Base-by-base conservation (phyloP, 1,140 invertebrate species). In the Pogonomyrmex californicus region DNA sequence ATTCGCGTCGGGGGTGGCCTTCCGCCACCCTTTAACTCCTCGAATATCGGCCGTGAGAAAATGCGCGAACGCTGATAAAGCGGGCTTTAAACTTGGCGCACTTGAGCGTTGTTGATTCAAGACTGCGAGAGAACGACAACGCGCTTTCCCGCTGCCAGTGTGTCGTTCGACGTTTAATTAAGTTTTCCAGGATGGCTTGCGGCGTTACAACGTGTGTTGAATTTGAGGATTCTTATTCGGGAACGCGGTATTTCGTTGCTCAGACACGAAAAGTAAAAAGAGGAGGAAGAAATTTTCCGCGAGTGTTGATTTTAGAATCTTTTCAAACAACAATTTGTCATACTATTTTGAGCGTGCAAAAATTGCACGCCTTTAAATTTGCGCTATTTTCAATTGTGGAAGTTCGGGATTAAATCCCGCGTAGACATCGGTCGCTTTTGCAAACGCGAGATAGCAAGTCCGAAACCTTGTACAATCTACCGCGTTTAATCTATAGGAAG, bases 401-500 rank as follows among this genome's bases (percentile, higher is more conserved):
- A 38, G 33, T 66, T 82, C 9, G 36, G n/a, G 36, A 23, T 63
- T 68, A 54, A 51, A 70, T 87, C 62, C n/a, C 49, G 23, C 23
- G 23, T 62, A 33, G 65, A 17, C 17, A 23, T 33, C 66, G 56
- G 5, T 82, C 9, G 70, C 23, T 81, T 70, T 49, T 5, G 30
- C 14, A 30, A 44, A n/a, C 14, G 47, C 30, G 10, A 17, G 23
- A 78, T 17, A 78, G 14, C 77, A 41, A 68, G 36, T 60, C 3
- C 60, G 6, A n/a, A 38, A 14, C 7, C 38, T 62, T n/a, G 9
- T n/a, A 56, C 62, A 75, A 83, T 17, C 56, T 78, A 78, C 54
- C 30, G 63, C 68, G 41, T 86, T 63, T 77, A 70, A 85, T 86
- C 65, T 54, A 44, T 23, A n/a, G 23, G 41, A 73, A 60, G 68